phyloP scores from a whole-genome alignment of 1,140 invertebrate genomes.

The Aradophagus sp. region DNA sequence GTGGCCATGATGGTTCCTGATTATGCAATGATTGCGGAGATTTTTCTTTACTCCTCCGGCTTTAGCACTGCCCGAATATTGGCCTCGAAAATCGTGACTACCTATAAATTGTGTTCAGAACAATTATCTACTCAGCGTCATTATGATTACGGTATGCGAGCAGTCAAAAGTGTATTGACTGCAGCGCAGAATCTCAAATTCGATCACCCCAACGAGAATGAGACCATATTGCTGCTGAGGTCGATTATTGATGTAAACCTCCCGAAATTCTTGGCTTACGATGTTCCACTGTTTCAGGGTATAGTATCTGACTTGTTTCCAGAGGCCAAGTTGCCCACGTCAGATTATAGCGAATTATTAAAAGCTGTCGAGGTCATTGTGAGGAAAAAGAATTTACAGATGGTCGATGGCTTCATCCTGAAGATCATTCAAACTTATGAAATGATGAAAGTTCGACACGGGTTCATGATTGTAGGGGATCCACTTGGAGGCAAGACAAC shows the following conservation, averaged over 20 bases:
- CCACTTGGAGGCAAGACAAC: conserved; percentile 83
- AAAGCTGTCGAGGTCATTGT: no score
- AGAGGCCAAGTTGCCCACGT: conserved; percentile 81
- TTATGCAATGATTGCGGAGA: conserved; percentile 93
- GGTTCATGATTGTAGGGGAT: conserved; percentile 89
- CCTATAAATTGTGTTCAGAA: conserved; percentile 91
- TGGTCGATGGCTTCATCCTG: conserved; percentile 80
- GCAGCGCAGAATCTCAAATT: conserved; percentile 92
- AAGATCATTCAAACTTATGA: conserved; percentile 88
- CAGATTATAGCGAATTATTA: no score
- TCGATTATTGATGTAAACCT: conserved; percentile 95
- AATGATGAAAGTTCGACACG: conserved; percentile 90
- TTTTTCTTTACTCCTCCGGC: conserved; percentile 91
- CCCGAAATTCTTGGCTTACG: conserved; percentile 92
- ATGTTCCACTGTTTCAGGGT: conserved; percentile 92
- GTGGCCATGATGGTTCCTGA: conserved; percentile 98
- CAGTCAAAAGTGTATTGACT: conserved; percentile 87
- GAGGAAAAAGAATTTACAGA: conserved; percentile 85
- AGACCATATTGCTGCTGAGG: conserved; percentile 84
- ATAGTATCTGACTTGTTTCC: conserved; percentile 96
- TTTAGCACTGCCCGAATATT: conserved; percentile 87
- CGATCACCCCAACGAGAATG: conserved; percentile 86
- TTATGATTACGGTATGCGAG: conserved; percentile 93
- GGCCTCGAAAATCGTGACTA: conserved; percentile 91
- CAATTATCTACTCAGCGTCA: conserved; percentile 91